Base-by-base conservation (phyloP, 2,888 invertebrate genomes). In the Hemicrepidius hirtus region DNA sequence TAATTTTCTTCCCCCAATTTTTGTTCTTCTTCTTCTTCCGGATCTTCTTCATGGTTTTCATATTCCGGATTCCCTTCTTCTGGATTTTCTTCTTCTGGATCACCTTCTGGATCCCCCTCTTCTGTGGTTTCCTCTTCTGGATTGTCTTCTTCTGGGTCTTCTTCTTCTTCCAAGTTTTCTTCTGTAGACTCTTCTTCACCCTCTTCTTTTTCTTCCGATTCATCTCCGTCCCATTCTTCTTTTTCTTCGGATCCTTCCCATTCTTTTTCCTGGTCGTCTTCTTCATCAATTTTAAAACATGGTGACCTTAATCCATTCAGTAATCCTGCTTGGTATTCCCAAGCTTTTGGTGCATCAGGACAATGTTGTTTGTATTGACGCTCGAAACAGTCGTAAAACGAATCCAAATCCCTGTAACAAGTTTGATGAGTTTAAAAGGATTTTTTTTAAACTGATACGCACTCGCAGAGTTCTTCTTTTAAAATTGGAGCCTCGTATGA, bases 331-430 rank as follows among this genome's bases (percentile, higher is more conserved):
- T 68, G 55, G 12, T 68, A 72, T 24, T 67, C 57, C 72, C 72
- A 72, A 13, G 57, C 72, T 32, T 63, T 55, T 0, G 72, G 72
- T 3, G 72, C 21, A 18, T 72, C 68, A 35, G 62, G 13, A 40
- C 72, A 72, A 13, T 72, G 40, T 7, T 53, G 37, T 13, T 64
- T 53, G 49, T 40, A 68, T n/a, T 62, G 40, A n/a, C 20, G 32
- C 40, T 72, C 63, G n/a, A 68, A 72, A 46, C 72, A 72, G 5
- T 37, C 1, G n/a, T 72, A 68, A 41, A 68, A n/a, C 18, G 32
- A 3, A 12, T 68, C 50, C 40, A 72, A 28, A 64, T 68, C 72
- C n/a, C 72, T 72, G 40, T 10, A 46, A 24, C 5, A 24, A 24
- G 5, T 3, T 24, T 24, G 24, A 3, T 24, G 24, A 24, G 3